Base-by-base conservation (phyloP, 1,140 invertebrate species). In the Drosophila watanabei region DNA sequence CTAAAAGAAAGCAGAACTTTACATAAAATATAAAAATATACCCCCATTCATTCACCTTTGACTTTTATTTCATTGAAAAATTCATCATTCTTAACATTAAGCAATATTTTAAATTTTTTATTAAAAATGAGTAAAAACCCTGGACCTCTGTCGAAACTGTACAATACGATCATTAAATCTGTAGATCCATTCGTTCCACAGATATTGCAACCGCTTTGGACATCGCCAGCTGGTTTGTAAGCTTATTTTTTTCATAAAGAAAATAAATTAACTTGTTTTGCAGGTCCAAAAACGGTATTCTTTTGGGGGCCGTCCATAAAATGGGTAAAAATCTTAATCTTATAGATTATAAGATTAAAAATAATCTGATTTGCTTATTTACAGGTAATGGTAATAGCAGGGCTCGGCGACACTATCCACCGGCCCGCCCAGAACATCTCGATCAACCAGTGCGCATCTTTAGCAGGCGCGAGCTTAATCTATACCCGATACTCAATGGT, bases 401-500 rank as follows among this genome's bases (percentile, higher is more conserved):
- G 86, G 0, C 52, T 89, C 14, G 56, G 86, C 3, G 86, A 89
- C 45, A 37, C 82, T 0, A 0, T 89, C 0, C 60, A 30, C 57
- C 75, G 86, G 4, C 79, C 86, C 1, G 30, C 86, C 2, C 45
- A 73, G 5, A 32, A 63, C 16, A 60, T 89, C 11, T 89, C 85
- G 0, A 2, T 89, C 0, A 89, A 89, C 39, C 85, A 89, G 18
- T 58, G 70, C 16, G 11, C 11, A 0, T 2, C 69, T 2, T 24
- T 89, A 20, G 75, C 81, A 4, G 7, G 13, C 11, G 82, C 86
- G 4, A 72, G 81, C 0, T 11, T 89, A 13, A 63, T 89, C 48
- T 89, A 82, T 79, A 77, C 79, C 9, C 79, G 86, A 2, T 89
- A 75, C 33, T 89, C 85, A 2, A 18, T 85, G 39, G 86, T 89